Base-by-base conservation (phyloP, 1,140 invertebrate species). In the Brachionus calyciflorus region DNA sequence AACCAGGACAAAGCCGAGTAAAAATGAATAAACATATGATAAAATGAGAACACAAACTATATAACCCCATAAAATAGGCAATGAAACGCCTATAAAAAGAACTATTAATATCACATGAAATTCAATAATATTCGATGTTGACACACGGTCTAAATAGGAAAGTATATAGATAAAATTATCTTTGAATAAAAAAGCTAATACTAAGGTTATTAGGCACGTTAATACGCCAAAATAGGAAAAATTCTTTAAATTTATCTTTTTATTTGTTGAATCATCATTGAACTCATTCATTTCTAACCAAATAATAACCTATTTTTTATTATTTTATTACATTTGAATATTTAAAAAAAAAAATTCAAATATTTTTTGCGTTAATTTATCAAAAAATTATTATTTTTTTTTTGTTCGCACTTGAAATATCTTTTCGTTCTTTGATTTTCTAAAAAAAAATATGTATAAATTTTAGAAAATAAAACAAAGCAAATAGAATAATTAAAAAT, bases 31-130 rank as follows among this genome's bases (percentile, higher is more conserved):
- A 2, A 73, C 28, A 73, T 51, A 73, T 2, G 69, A 73, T 12
- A 44, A 73, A 30, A 73, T 41, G 12, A 73, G 69, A 10, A 73
- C 48, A 33, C 69, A 73, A 5, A 73, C n/a, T 12, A 55, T 40
- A 14, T 73, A 49, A 21, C 69, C 69, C 69, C 69, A 73, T 51
- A 73, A 4, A 14, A 73, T 37, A 7, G 69, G 69, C 28, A 55
- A 17, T 12, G 69, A 73, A 3, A 55, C 46, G 37, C 69, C 21
- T 37, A 73, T 73, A 19, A 73, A 73, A 12, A 73, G 26, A 51
- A 51, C 0, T 14, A 49, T 49, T 0, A 73, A 28, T 9, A 73
- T 73, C 1, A 73, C 6, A 14, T 73, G 69, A 73, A 73, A 73
- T 51, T 73, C 69, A 33, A 51, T 51, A 2, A 51, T 4, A 30